Conservation (phyloP, 2,113 vertebrate species). For the Ciconia boyciana region DNA sequence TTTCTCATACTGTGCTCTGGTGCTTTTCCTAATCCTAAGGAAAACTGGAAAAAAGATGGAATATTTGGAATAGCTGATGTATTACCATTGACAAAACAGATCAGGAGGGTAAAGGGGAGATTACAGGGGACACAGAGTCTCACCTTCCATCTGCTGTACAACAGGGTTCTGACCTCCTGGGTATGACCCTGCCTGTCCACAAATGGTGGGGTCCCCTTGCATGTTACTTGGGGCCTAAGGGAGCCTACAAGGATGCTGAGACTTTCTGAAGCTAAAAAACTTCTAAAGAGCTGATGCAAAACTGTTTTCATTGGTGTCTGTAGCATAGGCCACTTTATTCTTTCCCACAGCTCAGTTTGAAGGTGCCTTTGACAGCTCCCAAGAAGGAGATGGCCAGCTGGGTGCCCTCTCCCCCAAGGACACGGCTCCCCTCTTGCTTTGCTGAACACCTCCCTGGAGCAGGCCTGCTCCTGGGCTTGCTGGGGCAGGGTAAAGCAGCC, state of each 20-base stretch:
- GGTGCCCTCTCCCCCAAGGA: background rate
- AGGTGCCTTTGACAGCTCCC: background rate
- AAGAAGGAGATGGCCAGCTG: background rate
- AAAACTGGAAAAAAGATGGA: background rate
- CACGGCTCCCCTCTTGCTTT: background rate
- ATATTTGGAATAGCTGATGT: background rate
- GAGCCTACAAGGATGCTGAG: background rate
- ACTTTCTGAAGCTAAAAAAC: background rate
- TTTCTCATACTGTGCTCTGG: background rate
- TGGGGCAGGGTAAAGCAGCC: background rate
- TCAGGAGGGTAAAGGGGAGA: background rate
- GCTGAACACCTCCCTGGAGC: background rate
- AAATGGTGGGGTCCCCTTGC: background rate
- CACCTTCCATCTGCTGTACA: background rate
- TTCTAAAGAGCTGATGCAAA: background rate
- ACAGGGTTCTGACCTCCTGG: background rate
- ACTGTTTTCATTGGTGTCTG: background rate
- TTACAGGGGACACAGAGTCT: fast-evolving
- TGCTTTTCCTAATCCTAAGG: background rate
- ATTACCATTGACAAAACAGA: background rate
- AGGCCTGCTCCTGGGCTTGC: background rate
- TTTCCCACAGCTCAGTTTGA: background rate
- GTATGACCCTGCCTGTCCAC: background rate
- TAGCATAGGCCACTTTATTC: background rate
- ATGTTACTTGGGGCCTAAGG: background rate